These are phyloP conservation scores for Cyprinodon tularosa DNA, from an alignment of 2,113 vertebrate species.

Conservation along the genomic window DNA sequence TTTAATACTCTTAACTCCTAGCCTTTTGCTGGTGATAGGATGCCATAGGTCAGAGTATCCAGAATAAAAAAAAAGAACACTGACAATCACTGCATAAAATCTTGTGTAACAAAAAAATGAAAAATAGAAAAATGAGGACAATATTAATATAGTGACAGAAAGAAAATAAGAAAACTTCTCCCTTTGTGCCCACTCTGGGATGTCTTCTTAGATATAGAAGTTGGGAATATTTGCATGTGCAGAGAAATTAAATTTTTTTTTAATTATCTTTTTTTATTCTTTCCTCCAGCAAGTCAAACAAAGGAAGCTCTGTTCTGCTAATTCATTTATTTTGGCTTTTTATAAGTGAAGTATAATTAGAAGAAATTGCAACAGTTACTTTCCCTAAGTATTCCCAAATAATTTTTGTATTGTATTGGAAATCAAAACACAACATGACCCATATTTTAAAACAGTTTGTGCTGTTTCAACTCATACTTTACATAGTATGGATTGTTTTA, in stretches of 20 bases:
- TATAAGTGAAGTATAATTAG: neutral
- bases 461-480: too few relatives aligned
- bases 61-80: neutral
- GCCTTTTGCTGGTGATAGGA: conserved; percentile 7
- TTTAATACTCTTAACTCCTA: neutral
- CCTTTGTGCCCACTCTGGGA: neutral
- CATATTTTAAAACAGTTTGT: too few relatives aligned
- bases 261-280: neutral
- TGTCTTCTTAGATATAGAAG: neutral
- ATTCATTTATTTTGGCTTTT: neutral
- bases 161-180: conserved; percentile 1
- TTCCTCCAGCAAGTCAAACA: neutral
- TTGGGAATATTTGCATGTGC: neutral
- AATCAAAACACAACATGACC: too few relatives aligned
- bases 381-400: too few relatives aligned
- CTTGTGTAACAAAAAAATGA: conserved; percentile 4
- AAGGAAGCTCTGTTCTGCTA: neutral
- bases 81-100: conserved; percentile 38
- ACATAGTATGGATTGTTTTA: too few relatives aligned
- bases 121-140: conserved; percentile 4
- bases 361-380: neutral
- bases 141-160: neutral
- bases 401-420: too few relatives aligned
- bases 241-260: neutral
- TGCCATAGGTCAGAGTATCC: conserved; percentile 20